Percentiles rank a stretch among this genome's conserved stretches.
phyloP scores from a whole-genome alignment of 2,797 vertebrate species.

The Bovichtus variegatus region DNA sequence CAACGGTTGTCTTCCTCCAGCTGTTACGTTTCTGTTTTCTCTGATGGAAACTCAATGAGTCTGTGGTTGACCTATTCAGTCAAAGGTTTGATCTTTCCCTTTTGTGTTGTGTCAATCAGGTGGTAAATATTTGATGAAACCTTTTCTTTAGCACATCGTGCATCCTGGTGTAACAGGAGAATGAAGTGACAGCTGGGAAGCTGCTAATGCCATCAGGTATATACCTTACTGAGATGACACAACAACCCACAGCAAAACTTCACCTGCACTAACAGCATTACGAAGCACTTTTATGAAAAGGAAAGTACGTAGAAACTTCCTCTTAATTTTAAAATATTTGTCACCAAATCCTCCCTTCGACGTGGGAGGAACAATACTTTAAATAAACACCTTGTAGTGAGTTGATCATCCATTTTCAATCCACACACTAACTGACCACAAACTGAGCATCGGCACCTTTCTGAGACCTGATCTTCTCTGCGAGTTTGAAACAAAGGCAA shows the following conservation, averaged over 20 bases:
- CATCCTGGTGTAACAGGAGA: conserved; percentile 80
- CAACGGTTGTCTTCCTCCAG: conserved; percentile 50
- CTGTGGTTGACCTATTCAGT: conserved; percentile 67
- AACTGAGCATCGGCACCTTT: conserved; percentile 21
- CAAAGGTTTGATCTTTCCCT: conserved; percentile 83
- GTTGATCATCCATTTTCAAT: conserved; percentile 8
- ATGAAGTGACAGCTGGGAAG: conserved; percentile 81
- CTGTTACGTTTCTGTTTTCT: conserved; percentile 47
- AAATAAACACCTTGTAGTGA: conserved; percentile 28
- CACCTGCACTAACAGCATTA: conserved; percentile 14
- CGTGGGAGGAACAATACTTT: neutral
- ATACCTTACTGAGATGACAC: conserved; percentile 76
- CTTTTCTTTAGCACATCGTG: conserved; percentile 81
- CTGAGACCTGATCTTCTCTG: conserved; percentile 41
- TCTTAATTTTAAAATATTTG: neutral
- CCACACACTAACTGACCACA: neutral
- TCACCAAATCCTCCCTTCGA: neutral
- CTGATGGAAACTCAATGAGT: conserved; percentile 78
- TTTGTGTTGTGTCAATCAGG: conserved; percentile 81
- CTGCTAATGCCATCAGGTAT: conserved; percentile 76
- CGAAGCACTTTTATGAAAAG: conserved; percentile 22
- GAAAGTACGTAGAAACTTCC: conserved; percentile 1
- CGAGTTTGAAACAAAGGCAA: conserved; percentile 70
- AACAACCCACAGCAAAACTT: conserved; percentile 46
- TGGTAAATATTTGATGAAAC: conserved; percentile 87